phyloP scores from a whole-genome alignment of 2,888 invertebrate species.

The Temnothorax ravouxi region DNA sequence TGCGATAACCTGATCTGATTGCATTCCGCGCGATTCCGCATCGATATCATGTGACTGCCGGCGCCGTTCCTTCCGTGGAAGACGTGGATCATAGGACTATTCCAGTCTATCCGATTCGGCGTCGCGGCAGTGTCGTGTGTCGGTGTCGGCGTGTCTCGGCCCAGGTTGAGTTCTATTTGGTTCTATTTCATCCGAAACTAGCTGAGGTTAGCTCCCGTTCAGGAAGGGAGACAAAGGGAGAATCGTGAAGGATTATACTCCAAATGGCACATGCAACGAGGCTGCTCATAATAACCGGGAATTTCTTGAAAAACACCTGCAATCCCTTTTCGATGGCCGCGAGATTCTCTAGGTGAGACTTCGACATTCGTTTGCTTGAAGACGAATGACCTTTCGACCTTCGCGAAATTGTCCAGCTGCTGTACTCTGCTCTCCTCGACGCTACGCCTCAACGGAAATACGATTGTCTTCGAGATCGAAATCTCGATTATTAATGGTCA shows the following conservation, averaged over 20 bases:
- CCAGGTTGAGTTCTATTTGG: background rate
- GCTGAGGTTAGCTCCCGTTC: background rate
- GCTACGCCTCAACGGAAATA: too few species aligned
- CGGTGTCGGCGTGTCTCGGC: background rate
- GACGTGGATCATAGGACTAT: background rate
- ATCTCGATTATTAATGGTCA: background rate
- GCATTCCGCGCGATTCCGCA: background rate
- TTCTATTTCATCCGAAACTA: background rate
- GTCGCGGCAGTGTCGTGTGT: background rate
- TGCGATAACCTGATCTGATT: background rate
- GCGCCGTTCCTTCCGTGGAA: background rate
- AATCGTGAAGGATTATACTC: background rate
- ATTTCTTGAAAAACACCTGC: slow-evolving; percentile 2
- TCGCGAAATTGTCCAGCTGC: background rate
- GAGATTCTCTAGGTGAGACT: slow-evolving; percentile 31
- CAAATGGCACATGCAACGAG: slow-evolving; percentile 31
- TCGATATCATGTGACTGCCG: slow-evolving; percentile 7
- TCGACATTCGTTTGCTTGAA: too few species aligned
- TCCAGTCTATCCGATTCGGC: background rate
- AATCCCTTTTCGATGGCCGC: background rate
- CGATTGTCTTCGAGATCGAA: background rate
- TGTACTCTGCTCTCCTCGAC: background rate
- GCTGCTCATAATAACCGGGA: background rate
- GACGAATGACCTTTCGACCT: slow-evolving; percentile 46
- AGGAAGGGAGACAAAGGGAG: background rate